phyloP scores from a whole-genome alignment of 2,797 vertebrate genomes.

The Holocentrus rufus region DNA sequence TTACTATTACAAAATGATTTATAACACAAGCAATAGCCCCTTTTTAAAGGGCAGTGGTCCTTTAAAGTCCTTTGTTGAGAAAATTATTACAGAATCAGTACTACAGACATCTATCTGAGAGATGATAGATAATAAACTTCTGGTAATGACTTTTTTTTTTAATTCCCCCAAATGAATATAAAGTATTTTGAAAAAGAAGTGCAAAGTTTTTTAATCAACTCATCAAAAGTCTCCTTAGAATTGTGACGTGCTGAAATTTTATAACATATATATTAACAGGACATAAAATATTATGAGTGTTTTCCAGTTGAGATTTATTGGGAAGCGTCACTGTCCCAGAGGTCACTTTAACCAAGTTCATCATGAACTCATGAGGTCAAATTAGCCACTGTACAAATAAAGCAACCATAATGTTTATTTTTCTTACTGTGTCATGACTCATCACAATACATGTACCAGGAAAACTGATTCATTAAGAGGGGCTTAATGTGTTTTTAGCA shows the following conservation, averaged over 20 bases:
- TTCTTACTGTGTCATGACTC: neutral
- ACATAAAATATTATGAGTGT: too few relatives aligned
- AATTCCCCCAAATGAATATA: too few relatives aligned
- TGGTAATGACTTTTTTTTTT: too few relatives aligned
- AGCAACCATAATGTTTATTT: neutral
- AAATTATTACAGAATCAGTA: neutral
- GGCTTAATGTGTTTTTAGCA: slow-evolving; percentile 9
- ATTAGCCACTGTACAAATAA: neutral
- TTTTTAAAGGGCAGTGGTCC: neutral
- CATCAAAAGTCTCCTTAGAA: neutral
- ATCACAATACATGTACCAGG: neutral
- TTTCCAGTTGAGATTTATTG: neutral
- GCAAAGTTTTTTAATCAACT: neutral
- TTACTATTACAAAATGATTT: neutral
- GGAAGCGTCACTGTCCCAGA: neutral
- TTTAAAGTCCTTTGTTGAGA: neutral
- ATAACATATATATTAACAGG: slow-evolving; percentile 1
- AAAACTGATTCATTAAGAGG: slow-evolving; percentile 9
- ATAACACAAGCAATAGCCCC: neutral
- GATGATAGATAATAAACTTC: neutral
- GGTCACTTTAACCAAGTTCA: slow-evolving; percentile 36
- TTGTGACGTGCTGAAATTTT: neutral
- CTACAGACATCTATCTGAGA: neutral
- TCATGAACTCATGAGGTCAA: neutral
- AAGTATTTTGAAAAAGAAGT: too few relatives aligned